phyloP scores from a whole-genome alignment of 2,888 invertebrate species.

The Caenorhabditis auriculariae region DNA sequence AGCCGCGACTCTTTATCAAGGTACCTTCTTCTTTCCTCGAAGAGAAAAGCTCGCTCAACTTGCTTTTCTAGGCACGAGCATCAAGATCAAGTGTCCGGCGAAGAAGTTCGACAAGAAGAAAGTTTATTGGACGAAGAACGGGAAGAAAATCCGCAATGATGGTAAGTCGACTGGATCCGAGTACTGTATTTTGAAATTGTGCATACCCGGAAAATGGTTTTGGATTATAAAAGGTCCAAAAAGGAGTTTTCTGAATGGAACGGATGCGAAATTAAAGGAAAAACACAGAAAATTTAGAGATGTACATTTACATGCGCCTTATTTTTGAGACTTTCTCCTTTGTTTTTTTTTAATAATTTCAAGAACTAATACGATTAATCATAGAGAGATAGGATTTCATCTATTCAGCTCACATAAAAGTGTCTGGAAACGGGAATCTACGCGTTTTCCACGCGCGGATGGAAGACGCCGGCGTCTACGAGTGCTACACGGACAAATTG shows the following conservation, averaged over 20 bases:
- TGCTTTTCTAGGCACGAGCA: conserved; percentile 74
- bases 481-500: conserved; percentile 71
- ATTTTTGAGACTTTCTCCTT: no score
- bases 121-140: conserved; percentile 80
- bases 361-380: neutral
- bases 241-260: neutral
- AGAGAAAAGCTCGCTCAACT: conserved; percentile 66
- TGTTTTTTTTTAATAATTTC: neutral
- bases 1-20: conserved; percentile 84
- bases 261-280: no score
- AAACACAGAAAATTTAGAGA: no score
- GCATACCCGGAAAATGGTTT: no score
- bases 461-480: conserved; percentile 67
- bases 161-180: conserved; percentile 23
- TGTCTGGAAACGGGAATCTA: conserved; percentile 84
- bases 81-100: conserved; percentile 90
- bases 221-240: neutral
- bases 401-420: conserved; percentile 70
- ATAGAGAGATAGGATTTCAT: neutral
- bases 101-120: conserved; percentile 78
- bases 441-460: conserved; percentile 78
- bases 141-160: conserved; percentile 74
- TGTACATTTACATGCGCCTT: no score
- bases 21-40: conserved; percentile 75
- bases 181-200: neutral